A percentile compares a stretch with the other conserved stretches of the same genome.
Conservation (phyloP, 2,888 invertebrate species). For the Salpingus planirostris region DNA sequence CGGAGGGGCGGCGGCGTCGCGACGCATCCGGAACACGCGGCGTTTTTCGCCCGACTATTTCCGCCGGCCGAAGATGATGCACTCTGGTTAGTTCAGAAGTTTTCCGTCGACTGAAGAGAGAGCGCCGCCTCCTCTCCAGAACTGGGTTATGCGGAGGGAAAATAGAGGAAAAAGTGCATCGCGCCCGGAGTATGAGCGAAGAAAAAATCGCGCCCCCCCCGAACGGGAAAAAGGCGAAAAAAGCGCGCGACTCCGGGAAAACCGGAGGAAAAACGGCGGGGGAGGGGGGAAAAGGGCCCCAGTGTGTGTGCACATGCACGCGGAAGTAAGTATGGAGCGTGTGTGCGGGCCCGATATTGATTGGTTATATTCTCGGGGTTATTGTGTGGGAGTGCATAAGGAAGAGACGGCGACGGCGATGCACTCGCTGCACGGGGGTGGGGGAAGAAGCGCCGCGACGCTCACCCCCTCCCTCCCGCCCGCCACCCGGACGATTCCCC, state of each 20-base stretch:
- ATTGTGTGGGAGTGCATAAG: constrained; percentile 20
- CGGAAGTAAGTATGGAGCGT: constrained; percentile 43
- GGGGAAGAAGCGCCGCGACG: not conserved
- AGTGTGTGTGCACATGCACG: constrained; percentile 44
- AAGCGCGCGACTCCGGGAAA: no score
- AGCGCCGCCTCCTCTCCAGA: constrained; percentile 37
- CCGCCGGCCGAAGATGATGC: constrained; percentile 13
- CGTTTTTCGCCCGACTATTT: no score
- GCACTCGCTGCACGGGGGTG: no score
- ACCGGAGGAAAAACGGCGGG: constrained; percentile 38
- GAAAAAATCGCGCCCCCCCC: constrained; percentile 12
- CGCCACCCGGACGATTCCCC: no score
- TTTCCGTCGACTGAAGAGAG: constrained; percentile 37
- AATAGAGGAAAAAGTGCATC: constrained; percentile 37
- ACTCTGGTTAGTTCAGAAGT: constrained; percentile 35
- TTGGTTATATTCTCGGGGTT: constrained; percentile 40
- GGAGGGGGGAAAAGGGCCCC: no score
- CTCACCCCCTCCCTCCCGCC: no score
- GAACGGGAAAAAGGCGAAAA: constrained; percentile 12
- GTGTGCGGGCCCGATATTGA: constrained; percentile 37
- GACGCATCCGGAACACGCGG: constrained; percentile 13
- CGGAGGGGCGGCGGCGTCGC: constrained; percentile 15
- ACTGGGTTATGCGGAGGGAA: constrained; percentile 43
- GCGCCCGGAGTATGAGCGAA: no score
- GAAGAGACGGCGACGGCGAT: constrained; percentile 8